Conservation (phyloP, 2,113 vertebrate species). For the Phylloscopus whistleri region DNA sequence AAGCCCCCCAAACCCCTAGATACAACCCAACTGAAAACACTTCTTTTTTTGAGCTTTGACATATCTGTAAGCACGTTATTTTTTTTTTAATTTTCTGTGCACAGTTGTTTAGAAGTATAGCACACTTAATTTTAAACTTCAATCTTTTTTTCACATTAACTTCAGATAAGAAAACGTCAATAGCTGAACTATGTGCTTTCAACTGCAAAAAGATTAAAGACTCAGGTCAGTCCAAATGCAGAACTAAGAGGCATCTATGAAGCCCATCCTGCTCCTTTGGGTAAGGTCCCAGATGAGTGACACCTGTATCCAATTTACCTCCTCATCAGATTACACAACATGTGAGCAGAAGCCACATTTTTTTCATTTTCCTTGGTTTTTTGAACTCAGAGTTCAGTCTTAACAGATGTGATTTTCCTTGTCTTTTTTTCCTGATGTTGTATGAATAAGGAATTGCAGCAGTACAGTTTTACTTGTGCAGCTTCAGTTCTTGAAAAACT, state of each 20-base stretch:
- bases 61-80: neutral
- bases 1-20: neutral
- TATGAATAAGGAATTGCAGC: neutral
- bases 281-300: neutral
- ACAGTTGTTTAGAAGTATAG: neutral
- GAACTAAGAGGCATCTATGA: neutral
- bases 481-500: neutral
- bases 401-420: neutral
- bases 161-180: neutral
- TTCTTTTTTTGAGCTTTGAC: neutral
- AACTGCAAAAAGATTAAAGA: neutral
- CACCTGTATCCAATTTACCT: slow-evolving; percentile 3
- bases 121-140: neutral
- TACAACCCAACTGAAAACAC: fast-evolving
- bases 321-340: neutral
- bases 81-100: neutral
- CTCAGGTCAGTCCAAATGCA: neutral
- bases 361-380: neutral
- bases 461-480: neutral
- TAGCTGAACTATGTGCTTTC: neutral
- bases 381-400: neutral
- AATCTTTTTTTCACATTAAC: neutral
- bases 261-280: neutral
- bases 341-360: neutral
- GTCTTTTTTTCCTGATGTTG: neutral